A percentile compares a stretch with the other conserved stretches of the same genome.
Evolutionary conservation across 1,140 invertebrate genomes (phyloP).

Genomic region (Solenopsis fugax): DNA sequence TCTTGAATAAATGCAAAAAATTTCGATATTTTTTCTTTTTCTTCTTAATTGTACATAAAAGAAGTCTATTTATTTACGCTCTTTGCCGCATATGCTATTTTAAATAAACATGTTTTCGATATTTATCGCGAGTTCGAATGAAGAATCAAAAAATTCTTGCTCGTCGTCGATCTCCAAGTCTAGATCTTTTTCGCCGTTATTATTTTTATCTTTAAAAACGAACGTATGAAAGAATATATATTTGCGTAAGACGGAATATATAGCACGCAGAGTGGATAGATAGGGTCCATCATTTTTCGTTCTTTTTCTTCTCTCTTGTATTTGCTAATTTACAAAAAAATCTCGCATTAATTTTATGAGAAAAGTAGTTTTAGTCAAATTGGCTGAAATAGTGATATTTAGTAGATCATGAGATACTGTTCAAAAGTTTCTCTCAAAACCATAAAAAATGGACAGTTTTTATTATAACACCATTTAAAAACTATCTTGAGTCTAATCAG

Average conservation of each 20-base stretch:
- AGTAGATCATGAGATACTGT: too few species aligned
- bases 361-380: too few species aligned
- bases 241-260: slow-evolving; percentile 66
- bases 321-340: slow-evolving; percentile 8
- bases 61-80: background rate
- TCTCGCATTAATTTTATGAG: too few species aligned
- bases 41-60: background rate
- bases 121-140: background rate
- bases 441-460: too few species aligned
- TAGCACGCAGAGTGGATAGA: slow-evolving; percentile 27
- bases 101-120: background rate
- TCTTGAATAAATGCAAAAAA: background rate
- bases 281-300: slow-evolving; percentile 39
- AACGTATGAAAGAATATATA: slow-evolving; percentile 65
- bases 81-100: background rate
- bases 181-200: slow-evolving; percentile 5
- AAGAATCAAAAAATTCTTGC: slow-evolving; percentile 1
- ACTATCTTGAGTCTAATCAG: too few species aligned
- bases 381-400: too few species aligned
- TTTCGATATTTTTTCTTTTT: background rate
- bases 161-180: background rate
- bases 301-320: background rate
- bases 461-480: too few species aligned
- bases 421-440: too few species aligned
- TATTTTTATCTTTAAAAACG: slow-evolving; percentile 50